Conservation (phyloP, 1,140 invertebrate species). For the Pygmarrhopalites habei region DNA sequence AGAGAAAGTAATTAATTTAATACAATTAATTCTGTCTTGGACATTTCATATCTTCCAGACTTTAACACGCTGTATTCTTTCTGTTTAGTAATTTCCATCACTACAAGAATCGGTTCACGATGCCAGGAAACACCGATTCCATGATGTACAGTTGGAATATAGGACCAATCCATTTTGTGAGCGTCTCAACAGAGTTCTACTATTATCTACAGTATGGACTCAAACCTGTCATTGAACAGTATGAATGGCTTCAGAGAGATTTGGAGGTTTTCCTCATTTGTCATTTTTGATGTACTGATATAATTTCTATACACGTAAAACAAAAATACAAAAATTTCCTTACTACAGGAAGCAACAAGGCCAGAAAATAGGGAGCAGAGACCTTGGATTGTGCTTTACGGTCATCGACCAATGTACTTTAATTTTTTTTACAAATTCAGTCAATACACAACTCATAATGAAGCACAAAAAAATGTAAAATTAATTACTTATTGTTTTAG, state of each 20-base stretch:
- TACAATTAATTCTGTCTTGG: neutral
- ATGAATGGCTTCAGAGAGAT: slow-evolving; percentile 79
- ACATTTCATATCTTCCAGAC: neutral
- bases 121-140: slow-evolving; percentile 67
- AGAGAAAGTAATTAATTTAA: neutral
- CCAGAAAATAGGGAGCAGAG: slow-evolving; percentile 54
- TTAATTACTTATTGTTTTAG: no score
- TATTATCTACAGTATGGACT: slow-evolving; percentile 84
- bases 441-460: no score
- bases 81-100: slow-evolving; percentile 75
- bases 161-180: slow-evolving; percentile 84
- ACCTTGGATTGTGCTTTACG: slow-evolving; percentile 91
- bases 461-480: no score
- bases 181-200: slow-evolving; percentile 89
- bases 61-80: slow-evolving; percentile 40
- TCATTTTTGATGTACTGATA: no score
- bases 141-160: slow-evolving; percentile 85
- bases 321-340: no score
- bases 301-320: no score
- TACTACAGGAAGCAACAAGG: slow-evolving; percentile 43
- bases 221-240: slow-evolving; percentile 75
- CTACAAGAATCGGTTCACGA: slow-evolving; percentile 75
- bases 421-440: no score
- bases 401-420: slow-evolving; percentile 97
- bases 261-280: slow-evolving; percentile 48